phyloP scores from a whole-genome alignment of 2,888 invertebrate species.

The Hypomecis punctinalis region DNA sequence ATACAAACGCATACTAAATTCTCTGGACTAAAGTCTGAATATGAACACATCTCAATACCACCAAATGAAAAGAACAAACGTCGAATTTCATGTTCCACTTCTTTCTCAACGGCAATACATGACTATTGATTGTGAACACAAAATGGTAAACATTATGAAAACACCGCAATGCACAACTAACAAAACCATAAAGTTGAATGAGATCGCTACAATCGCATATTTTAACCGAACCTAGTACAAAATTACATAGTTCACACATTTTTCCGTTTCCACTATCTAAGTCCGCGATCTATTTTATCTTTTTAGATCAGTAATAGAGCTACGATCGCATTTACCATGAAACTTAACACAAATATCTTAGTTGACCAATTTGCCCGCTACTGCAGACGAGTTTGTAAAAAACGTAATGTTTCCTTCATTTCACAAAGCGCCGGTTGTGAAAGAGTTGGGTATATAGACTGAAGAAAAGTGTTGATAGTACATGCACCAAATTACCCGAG shows the following conservation, averaged over 20 bases:
- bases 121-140: slow-evolving; percentile 27
- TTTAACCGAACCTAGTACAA: background rate
- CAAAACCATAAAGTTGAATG: background rate
- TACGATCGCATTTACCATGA: background rate
- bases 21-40: no score
- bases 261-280: background rate
- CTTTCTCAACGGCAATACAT: slow-evolving; percentile 27
- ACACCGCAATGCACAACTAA: slow-evolving; percentile 3
- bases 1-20: no score
- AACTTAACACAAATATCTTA: background rate
- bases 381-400: background rate
- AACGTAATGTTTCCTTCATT: slow-evolving; percentile 9
- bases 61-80: slow-evolving; percentile 20
- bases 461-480: slow-evolving; percentile 27
- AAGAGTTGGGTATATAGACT: slow-evolving; percentile 41
- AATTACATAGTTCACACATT: background rate
- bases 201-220: background rate
- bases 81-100: slow-evolving; percentile 34
- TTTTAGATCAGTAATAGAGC: background rate
- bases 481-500: background rate
- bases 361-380: background rate
- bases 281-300: no score
- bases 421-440: slow-evolving; percentile 33
- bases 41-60: background rate
- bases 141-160: slow-evolving; percentile 34